A percentile compares a stretch with the other conserved stretches of the same genome.
phyloP scores from a whole-genome alignment of 1,140 invertebrate species.

The Triops cancriformis region DNA sequence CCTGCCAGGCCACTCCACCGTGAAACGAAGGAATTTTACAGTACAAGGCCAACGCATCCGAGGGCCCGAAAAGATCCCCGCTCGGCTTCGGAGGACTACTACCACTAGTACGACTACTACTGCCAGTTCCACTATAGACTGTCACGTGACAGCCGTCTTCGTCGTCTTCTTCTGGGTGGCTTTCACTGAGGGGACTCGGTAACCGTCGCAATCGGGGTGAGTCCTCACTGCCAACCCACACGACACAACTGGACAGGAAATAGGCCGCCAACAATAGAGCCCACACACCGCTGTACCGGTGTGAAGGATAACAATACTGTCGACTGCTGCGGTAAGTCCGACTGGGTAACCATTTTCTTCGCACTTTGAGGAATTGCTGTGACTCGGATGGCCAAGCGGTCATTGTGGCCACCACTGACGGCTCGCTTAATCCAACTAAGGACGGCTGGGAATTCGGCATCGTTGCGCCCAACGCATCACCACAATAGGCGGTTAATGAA shows the following conservation, averaged over 20 bases:
- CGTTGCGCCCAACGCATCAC: neutral
- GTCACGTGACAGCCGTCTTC: constrained; percentile 6
- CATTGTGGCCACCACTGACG: neutral
- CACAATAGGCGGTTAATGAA: neutral
- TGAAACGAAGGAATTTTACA: constrained; percentile 3
- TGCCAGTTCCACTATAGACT: neutral
- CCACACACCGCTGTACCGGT: neutral
- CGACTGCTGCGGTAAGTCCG: neutral
- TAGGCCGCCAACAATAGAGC: neutral
- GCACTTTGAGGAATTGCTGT: constrained; percentile 4
- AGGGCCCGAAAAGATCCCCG: neutral
- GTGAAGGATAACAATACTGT: neutral
- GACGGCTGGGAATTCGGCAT: neutral
- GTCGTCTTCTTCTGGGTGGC: neutral
- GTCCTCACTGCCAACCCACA: neutral
- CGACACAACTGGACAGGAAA: constrained; percentile 12
- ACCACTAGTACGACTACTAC: neutral
- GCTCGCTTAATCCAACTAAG: neutral
- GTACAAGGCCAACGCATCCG: constrained; percentile 3
- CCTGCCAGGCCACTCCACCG: constrained; percentile 1
- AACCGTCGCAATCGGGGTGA: neutral
- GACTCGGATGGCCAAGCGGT: neutral
- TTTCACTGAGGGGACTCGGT: neutral
- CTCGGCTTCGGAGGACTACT: neutral
- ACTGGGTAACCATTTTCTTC: neutral